Evolutionary conservation across 2,113 vertebrate genomes (phyloP).

Genomic region (Proterorhinus semilunaris): DNA sequence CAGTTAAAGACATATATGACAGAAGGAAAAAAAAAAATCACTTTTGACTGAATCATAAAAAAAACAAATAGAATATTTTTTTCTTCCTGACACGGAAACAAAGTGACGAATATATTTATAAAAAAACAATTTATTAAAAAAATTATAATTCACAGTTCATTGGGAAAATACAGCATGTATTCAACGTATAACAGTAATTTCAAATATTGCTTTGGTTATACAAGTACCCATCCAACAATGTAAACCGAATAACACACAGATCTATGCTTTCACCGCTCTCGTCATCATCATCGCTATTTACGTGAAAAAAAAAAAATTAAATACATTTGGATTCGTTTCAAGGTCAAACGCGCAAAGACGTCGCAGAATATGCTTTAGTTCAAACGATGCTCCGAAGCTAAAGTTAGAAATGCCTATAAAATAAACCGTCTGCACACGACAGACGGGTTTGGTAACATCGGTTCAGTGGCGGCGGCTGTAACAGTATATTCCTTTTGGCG

Average conservation of each 20-base stretch:
- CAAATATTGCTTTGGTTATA: conserved; percentile 61
- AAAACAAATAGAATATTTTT: too few species aligned
- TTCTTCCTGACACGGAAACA: not conserved
- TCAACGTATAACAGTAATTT: conserved; percentile 33
- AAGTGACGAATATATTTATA: not conserved
- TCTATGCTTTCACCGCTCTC: not conserved
- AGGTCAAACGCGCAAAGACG: conserved; percentile 20
- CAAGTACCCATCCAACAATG: conserved; percentile 47
- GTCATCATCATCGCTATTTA: conserved; percentile 1
- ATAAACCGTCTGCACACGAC: conserved; percentile 51
- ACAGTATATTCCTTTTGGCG: conserved; percentile 12
- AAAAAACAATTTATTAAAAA: conserved; percentile 60
- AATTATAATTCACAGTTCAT: conserved; percentile 74
- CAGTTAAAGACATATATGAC: too few species aligned
- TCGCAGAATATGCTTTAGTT: conserved; percentile 25
- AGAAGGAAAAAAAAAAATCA: too few species aligned
- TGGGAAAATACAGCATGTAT: conserved; percentile 56
- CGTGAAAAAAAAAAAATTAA: conserved; percentile 13
- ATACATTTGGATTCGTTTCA: conserved; percentile 16
- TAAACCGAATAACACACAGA: conserved; percentile 33
- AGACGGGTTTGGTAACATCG: conserved; percentile 47
- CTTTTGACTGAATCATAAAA: too few species aligned
- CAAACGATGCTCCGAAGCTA: conserved; percentile 35
- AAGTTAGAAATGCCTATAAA: conserved; percentile 46
- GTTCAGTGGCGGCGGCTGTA: conserved; percentile 18